These are phyloP conservation scores for Polyodon spathula DNA, from an alignment of 2,113 vertebrate species.

Conservation along the genomic window DNA sequence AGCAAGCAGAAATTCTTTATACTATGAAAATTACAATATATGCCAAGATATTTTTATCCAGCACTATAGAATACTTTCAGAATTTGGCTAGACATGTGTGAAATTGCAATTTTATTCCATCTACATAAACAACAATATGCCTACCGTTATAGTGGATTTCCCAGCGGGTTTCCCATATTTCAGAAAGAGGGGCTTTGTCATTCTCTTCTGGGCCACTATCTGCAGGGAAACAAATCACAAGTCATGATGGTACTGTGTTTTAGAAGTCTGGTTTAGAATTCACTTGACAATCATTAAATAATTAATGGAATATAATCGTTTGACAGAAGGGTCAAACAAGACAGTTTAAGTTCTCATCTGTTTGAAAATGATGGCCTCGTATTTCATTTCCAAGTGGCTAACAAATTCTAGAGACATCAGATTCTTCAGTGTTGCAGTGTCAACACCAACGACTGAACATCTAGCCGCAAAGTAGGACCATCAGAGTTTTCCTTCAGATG, in stretches of 20 bases:
- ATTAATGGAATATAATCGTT: not conserved
- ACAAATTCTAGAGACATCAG: not conserved
- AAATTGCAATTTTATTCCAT: not conserved
- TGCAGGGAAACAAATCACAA: constrained; percentile 39
- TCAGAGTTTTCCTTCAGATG: not conserved
- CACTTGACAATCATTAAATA: no score
- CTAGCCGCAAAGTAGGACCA: not conserved
- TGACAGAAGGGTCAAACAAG: not conserved
- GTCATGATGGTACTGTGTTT: not conserved
- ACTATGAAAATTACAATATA: no score
- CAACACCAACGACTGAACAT: not conserved
- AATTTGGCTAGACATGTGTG: rapidly evolving
- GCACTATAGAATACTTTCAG: no score
- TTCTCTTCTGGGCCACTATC: constrained; percentile 90
- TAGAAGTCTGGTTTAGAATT: not conserved
- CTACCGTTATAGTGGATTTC: constrained; percentile 87
- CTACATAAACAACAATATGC: constrained; percentile 19
- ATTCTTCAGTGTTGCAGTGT: not conserved
- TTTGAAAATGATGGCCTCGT: not conserved
- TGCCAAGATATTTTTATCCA: no score
- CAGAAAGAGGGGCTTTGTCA: constrained; percentile 76
- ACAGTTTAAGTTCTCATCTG: not conserved
- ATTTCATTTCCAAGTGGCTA: not conserved
- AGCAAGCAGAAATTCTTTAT: no score
- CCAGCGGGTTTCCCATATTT: constrained; percentile 84